These are phyloP conservation scores for Adelosebastes latens DNA, from an alignment of 2,797 vertebrate genomes.

Conservation along the genomic window DNA sequence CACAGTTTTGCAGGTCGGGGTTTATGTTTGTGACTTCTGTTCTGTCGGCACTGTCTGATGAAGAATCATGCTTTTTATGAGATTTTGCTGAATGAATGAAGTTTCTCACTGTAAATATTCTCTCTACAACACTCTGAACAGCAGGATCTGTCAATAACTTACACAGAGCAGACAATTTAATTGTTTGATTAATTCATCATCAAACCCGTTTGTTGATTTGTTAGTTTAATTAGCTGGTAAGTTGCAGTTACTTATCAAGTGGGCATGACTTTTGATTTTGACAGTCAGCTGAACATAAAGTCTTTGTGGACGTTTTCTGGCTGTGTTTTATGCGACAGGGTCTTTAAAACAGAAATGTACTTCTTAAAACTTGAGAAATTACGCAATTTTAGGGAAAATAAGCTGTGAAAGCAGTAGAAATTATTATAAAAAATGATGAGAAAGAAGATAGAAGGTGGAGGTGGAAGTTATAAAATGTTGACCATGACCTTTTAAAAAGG, in stretches of 20 bases:
- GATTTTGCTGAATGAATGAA: slow-evolving; percentile 15
- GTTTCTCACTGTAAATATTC: slow-evolving; percentile 67
- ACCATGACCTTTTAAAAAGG: slow-evolving; percentile 58
- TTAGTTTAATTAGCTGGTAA: slow-evolving; percentile 26
- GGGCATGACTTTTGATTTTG: not conserved
- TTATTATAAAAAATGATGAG: not conserved
- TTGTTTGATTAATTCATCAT: slow-evolving; percentile 23
- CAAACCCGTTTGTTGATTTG: slow-evolving; percentile 7
- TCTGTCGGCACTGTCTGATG: not conserved
- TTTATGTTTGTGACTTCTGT: slow-evolving; percentile 18
- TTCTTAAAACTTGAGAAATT: slow-evolving; percentile 24
- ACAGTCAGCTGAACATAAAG: slow-evolving; percentile 14
- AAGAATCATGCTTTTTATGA: slow-evolving; percentile 1
- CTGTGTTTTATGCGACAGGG: slow-evolving; percentile 1
- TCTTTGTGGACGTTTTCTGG: slow-evolving; percentile 15
- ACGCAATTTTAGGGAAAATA: slow-evolving; percentile 10
- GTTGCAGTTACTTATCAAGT: slow-evolving; percentile 13
- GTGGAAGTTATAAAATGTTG: slow-evolving; percentile 31
- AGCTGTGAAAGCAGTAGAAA: slow-evolving; percentile 44
- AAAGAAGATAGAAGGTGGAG: not conserved
- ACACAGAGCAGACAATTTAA: slow-evolving; percentile 18
- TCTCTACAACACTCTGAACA: slow-evolving; percentile 62
- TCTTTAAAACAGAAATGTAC: slow-evolving; percentile 15
- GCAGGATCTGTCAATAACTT: slow-evolving; percentile 72
- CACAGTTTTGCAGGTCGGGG: not conserved